Evolutionary conservation across 2,888 invertebrate genomes (phyloP), one percentile per base, ranked within the genome.

Genomic region (Chrysodeixis includens): DNA sequence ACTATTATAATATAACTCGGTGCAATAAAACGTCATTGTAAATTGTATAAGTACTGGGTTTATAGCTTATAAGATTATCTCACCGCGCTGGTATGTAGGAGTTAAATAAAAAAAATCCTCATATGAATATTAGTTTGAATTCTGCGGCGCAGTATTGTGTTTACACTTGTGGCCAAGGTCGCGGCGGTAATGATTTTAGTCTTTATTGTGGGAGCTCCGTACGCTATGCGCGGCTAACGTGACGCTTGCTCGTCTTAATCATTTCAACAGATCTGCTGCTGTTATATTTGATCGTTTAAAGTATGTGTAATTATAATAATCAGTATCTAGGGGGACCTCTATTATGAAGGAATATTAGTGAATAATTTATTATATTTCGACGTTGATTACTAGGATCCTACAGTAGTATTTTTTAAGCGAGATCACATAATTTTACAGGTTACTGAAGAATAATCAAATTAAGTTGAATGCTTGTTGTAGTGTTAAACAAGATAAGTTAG

Each of bases 111-210:
- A 68, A 74, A 74, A 60, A n/a, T n/a, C 61, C 35, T 58, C 53
- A 61, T 60, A 68, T 70, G 69, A 76, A 73, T 81, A 79, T 68
- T 69, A 52, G 72, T 78, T 73, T 69, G 63, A 71, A 74, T 82
- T 70, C 66, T 69, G 62, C 61, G 71, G 71, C 81, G 81, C 69
- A 81, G 66, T 81, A 66, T 55, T 73, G 74, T 81, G 68, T 77
- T 73, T 74, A 71, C 71, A 68, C 56, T 57, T 35, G 66, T 58
- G 58, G 61, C 35, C 77, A 81, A 82, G 81, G 82, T 71, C 82
- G 64, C 14, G 35, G 14, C 54, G 56, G 72, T 82, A 79, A 79
- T 79, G 73, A 77, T 73, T 72, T 77, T 71, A 71, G 74, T 69
- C 66, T 76, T 71, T 68, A 78, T 63, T 69, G 73, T 66, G 9